Evolutionary conservation across 92 coral and sea anemone genomes (phyloP).

Genomic region (Blastomussa wellsi): DNA sequence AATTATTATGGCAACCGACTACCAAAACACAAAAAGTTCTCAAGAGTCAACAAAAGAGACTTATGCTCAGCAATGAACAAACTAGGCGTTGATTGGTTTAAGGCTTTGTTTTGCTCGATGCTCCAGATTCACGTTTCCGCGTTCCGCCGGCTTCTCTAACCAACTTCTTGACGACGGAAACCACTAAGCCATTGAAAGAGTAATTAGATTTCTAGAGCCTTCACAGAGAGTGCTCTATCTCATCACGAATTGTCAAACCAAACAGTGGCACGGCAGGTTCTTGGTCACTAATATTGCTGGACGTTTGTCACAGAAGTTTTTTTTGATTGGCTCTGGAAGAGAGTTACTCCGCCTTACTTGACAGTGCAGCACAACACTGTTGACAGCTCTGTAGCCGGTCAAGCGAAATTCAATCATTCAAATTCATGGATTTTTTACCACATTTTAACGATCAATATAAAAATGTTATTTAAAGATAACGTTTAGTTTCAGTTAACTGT

Average conservation of each 20-base stretch:
- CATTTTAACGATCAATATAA: not conserved
- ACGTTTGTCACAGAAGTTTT: not conserved
- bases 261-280: not conserved
- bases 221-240: not conserved
- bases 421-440: not conserved
- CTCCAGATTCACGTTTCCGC: slow-evolving; percentile 7
- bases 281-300: not conserved
- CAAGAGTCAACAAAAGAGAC: not conserved
- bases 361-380: not conserved
- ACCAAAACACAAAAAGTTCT: not conserved
- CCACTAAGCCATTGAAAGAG: slow-evolving; percentile 6
- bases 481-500: not conserved
- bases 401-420: not conserved
- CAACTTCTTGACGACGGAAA: slow-evolving; percentile 24
- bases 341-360: not conserved
- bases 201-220: not conserved
- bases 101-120: slow-evolving; percentile 4
- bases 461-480: not conserved
- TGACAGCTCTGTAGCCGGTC: not conserved
- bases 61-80: not conserved
- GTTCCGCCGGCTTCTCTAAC: slow-evolving; percentile 2
- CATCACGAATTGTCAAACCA: slow-evolving; percentile 19
- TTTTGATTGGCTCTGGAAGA: not conserved
- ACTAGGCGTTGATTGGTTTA: not conserved
- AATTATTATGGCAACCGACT: not conserved